A percentile compares a stretch with the other conserved stretches of the same genome.
phyloP scores from a whole-genome alignment of 2,888 invertebrate genomes.

The Vesta saturnalis region DNA sequence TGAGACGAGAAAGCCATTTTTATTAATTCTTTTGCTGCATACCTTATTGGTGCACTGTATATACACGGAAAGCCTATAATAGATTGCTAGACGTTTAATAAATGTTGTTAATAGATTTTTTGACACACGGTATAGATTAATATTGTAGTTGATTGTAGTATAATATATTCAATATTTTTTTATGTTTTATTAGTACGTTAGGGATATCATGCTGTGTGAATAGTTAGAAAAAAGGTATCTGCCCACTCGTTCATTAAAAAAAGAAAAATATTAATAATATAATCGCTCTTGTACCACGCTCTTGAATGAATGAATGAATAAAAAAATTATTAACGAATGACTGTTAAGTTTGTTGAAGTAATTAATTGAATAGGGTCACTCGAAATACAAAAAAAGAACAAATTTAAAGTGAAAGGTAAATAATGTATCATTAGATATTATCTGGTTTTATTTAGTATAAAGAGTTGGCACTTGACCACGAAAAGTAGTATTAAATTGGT shows the following conservation, averaged over 20 bases:
- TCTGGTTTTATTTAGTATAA: neutral
- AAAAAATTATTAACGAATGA: neutral
- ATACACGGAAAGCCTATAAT: no score
- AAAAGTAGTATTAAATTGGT: neutral
- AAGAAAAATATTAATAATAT: no score
- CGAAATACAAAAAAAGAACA: neutral
- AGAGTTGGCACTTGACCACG: neutral
- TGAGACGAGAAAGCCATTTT: no score
- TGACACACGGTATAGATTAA: no score
- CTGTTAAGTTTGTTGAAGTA: neutral
- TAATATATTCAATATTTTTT: no score
- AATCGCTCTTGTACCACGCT: conserved; percentile 23
- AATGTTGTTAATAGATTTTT: no score
- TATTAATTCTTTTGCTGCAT: no score
- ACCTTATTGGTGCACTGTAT: no score
- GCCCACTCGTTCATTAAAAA: conserved; percentile 1
- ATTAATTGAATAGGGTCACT: conserved; percentile 3
- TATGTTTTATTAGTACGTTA: neutral
- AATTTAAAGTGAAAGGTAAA: conserved; percentile 1
- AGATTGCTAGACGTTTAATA: no score
- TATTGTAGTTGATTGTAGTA: neutral
- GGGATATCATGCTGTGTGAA: conserved; percentile 13
- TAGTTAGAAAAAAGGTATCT: conserved; percentile 15
- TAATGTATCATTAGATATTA: neutral
- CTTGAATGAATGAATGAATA: conserved; percentile 3